Evolutionary conservation across 2,888 invertebrate genomes (phyloP), one percentile per base, ranked within the genome.

Genomic region (Aplocera efformata): DNA sequence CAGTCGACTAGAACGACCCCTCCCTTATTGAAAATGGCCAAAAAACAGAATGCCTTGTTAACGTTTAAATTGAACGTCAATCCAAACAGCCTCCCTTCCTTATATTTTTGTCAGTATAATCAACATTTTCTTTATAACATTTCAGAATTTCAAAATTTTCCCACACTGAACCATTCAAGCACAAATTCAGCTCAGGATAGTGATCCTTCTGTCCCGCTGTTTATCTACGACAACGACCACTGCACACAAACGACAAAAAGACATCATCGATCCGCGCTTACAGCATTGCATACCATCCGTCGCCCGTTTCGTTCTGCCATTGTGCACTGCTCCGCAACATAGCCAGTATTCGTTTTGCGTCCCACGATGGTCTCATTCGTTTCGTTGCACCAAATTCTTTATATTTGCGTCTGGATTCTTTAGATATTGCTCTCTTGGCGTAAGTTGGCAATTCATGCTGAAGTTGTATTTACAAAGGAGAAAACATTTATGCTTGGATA

Each of bases 311-410:
- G 27, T 38, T 43, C 31, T 10, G 13, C 43, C 6, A 32, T 39
- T 39, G 35, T 44, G 17, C 10, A 22, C 38, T 38, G 31, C 34
- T 31, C 34, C 32, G 27, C 13, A 44, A 44, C 39, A 32, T 35
- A 39, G 32, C 43, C 31, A 8, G 43, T 31, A 39, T 44, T 44
- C 43, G 38, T 34, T 43, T 39, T 32, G 23, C 38, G n/a, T 27
- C 11, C n/a, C 20, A 7, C 28, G 11, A 24, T 28, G 9, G 13
- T 23, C 29, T 20, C 25, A 23, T 39, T 25, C 11, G 7, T 8
- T 8, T 17, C 17, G 23, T 23, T 36, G 36, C 24, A 26, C 31
- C 13, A 24, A 36, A 36, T 42, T 42, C 32, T 42, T 42, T 36
- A 17, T 29, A 36, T 36, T 35, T 35, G 32, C 32, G 22, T 33